These are phyloP conservation scores for Pterocles gutturalis DNA, from an alignment of 2,113 vertebrate genomes.

Conservation along the genomic window DNA sequence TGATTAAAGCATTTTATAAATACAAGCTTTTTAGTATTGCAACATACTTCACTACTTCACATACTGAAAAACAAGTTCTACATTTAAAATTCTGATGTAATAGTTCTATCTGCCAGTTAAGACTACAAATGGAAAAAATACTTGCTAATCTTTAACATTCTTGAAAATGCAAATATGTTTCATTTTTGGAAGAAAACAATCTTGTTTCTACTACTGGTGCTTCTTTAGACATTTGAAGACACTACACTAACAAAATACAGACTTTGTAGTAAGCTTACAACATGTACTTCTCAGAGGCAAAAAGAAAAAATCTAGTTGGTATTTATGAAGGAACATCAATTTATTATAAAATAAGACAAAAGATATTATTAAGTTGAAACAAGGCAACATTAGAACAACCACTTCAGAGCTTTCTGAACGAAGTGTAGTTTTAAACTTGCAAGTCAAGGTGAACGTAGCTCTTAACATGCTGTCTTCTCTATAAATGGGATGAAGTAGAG, in stretches of 20 bases:
- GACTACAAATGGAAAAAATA: constrained; percentile 80
- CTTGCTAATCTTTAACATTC: constrained; percentile 73
- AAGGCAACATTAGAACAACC: constrained; percentile 80
- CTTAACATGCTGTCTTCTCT: constrained; percentile 76
- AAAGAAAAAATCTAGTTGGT: constrained; percentile 52
- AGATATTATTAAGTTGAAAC: constrained; percentile 73
- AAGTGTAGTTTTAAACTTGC: constrained; percentile 74
- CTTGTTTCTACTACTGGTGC: constrained; percentile 59
- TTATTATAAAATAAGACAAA: constrained; percentile 82
- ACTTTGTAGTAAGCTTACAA: constrained; percentile 72
- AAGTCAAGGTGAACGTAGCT: constrained; percentile 64
- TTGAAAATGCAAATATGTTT: constrained; percentile 78
- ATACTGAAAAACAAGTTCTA: constrained; percentile 72
- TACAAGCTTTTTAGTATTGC: constrained; percentile 75
- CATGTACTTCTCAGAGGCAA: constrained; percentile 70
- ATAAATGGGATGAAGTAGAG: constrained; percentile 97
- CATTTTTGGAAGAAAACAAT: constrained; percentile 66
- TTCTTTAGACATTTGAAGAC: constrained; percentile 59
- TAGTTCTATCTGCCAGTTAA: constrained; percentile 68
- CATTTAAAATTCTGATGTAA: constrained; percentile 72
- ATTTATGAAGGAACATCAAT: constrained; percentile 72
- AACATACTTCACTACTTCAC: constrained; percentile 75
- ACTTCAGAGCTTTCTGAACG: constrained; percentile 70
- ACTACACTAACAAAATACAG: constrained; percentile 73
- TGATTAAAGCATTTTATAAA: constrained; percentile 78